A percentile compares a stretch with the other conserved stretches of the same genome.
Evolutionary conservation across 2,113 vertebrate species (phyloP).

Genomic region (Dunckerocampus dactyliophorus): DNA sequence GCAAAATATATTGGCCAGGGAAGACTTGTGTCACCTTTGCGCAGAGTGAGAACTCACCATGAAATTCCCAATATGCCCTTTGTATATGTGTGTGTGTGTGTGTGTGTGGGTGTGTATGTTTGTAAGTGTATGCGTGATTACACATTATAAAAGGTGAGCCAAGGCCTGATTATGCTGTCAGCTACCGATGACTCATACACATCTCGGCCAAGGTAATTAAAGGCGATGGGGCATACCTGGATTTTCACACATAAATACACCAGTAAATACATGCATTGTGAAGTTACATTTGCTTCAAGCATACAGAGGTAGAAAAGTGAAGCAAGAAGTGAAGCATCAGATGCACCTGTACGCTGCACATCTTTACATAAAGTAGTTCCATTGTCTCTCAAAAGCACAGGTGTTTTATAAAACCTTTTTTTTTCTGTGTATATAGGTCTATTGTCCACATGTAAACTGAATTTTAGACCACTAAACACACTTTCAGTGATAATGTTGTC

Average conservation of each 20-base stretch:
- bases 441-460: too few species aligned
- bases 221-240: slow-evolving; percentile 59
- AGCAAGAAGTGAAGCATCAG: slow-evolving; percentile 24
- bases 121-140: slow-evolving; percentile 27
- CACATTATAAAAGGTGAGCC: slow-evolving; percentile 59
- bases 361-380: background rate
- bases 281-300: slow-evolving; percentile 7
- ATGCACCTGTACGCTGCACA: slow-evolving; percentile 44
- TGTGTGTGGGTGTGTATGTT: slow-evolving; percentile 15
- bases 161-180: slow-evolving; percentile 66
- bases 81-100: slow-evolving; percentile 14
- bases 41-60: too few species aligned
- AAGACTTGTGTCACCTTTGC: too few species aligned
- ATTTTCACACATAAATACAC: slow-evolving; percentile 37
- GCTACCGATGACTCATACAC: slow-evolving; percentile 63
- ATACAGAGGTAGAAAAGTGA: slow-evolving; percentile 37
- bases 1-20: too few species aligned
- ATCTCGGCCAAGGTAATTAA: slow-evolving; percentile 64
- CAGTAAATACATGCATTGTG: slow-evolving; percentile 15
- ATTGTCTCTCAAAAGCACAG: too few species aligned
- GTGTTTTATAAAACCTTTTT: too few species aligned
- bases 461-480: too few species aligned
- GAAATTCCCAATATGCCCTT: too few species aligned
- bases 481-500: too few species aligned
- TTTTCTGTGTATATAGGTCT: too few species aligned